Base-by-base conservation (phyloP, 1,140 invertebrate species). In the Drosophila tristis region DNA sequence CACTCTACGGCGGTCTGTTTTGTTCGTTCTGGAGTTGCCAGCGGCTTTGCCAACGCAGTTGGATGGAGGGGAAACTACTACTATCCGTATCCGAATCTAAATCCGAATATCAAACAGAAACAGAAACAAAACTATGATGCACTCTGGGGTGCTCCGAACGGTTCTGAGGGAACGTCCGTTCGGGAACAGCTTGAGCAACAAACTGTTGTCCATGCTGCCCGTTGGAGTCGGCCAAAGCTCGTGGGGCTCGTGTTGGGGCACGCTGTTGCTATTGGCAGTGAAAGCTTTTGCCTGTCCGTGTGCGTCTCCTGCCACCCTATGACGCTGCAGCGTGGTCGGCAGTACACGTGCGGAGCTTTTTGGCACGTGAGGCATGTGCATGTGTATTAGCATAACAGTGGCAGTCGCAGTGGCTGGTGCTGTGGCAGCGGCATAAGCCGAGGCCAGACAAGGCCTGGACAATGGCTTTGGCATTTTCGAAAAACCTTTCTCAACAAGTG, bases 281-380 rank as follows among this genome's bases (percentile, higher is more conserved):
- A 62, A 76, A 76, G 73, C 61, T 62, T 64, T 65, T 44, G 47
- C 55, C 13, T 16, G 50, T n/a, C 29, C 26, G 8, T 5, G 8
- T 43, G 8, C 16, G 15, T 26, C 4, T 50, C 23, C 5, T 13
- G 5, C 1, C 16, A 2, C 26, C 1, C 0, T 4, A 43, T 47
- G 35, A 23, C 25, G 13, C 48, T 49, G 26, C 29, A 48, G 15
- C 51, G 39, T 70, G 51, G 70, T 65, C 67, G 45, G 67, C 62
- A 54, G 58, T 57, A 80, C 80, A 85, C 80, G 80, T 86, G 82
- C 74, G 44, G 47, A 86, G 81, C 81, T 87, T 87, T 85, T 65
- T 39, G 53, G 66, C 66, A 61, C 66, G 78, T 81, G 67, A 59
- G 64, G 49, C 72, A 43, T 57, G 62, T 75, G 61, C 50, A 49